A percentile compares a stretch with the other conserved stretches of the same genome.
phyloP scores from a whole-genome alignment of 1,140 invertebrate species.

The Dryas iulia region DNA sequence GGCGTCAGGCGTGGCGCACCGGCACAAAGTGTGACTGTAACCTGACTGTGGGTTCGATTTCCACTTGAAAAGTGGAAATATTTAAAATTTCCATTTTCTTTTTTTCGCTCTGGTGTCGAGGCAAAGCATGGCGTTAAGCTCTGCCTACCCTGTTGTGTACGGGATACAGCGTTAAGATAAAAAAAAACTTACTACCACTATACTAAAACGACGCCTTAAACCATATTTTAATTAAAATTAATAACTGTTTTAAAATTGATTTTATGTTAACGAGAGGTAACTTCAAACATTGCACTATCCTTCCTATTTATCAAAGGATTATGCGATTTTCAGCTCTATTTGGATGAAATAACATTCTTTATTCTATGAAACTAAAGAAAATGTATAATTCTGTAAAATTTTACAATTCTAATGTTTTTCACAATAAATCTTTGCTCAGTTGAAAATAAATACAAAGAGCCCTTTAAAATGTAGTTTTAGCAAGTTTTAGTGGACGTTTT shows the following conservation, averaged over 20 bases:
- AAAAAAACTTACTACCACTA: too few relatives aligned
- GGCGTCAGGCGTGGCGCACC: too few relatives aligned
- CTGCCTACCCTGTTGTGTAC: too few relatives aligned
- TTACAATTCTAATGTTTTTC: slow-evolving; percentile 41
- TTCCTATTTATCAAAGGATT: slow-evolving; percentile 33
- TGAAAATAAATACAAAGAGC: slow-evolving; percentile 30
- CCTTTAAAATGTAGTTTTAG: slow-evolving; percentile 24
- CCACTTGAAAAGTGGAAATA: too few relatives aligned
- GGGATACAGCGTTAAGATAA: too few relatives aligned
- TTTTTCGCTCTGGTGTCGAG: too few relatives aligned
- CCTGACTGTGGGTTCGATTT: too few relatives aligned
- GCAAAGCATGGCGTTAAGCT: too few relatives aligned
- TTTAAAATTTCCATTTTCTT: too few relatives aligned
- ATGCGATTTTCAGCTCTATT: background rate
- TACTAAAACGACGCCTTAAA: too few relatives aligned
- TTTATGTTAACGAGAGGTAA: slow-evolving; percentile 35
- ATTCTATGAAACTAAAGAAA: background rate
- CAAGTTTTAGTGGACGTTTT: background rate
- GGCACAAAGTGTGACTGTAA: too few relatives aligned
- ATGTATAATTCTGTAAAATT: slow-evolving; percentile 28
- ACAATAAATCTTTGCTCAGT: slow-evolving; percentile 38
- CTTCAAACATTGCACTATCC: slow-evolving; percentile 31
- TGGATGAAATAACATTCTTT: background rate
- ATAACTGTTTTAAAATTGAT: slow-evolving; percentile 36
- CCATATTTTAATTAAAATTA: background rate